phyloP scores from a whole-genome alignment of 2,888 invertebrate species.

The Smittia sp. region DNA sequence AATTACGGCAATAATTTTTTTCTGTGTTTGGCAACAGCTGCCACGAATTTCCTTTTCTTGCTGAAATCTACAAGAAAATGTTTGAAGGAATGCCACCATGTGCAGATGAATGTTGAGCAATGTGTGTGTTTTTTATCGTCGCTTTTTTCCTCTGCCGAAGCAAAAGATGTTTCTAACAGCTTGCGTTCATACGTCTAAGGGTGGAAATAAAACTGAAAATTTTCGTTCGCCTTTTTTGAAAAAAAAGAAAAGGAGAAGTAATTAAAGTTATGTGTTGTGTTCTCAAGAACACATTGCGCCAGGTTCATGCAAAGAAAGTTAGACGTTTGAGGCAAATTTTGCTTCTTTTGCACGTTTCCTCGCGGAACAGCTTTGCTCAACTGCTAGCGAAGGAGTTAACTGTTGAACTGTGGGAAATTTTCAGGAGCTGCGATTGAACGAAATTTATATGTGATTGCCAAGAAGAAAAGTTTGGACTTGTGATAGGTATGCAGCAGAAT shows the following conservation, averaged over 20 bases:
- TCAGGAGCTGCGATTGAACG: too few species aligned
- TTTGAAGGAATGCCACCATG: constrained; percentile 33
- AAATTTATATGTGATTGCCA: too few species aligned
- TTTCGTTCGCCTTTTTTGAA: neutral
- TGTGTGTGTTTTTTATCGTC: constrained; percentile 38
- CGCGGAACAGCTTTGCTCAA: neutral
- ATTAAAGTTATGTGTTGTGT: constrained; percentile 17
- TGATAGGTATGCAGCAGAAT: too few species aligned
- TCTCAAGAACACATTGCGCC: constrained; percentile 8
- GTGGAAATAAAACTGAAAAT: constrained; percentile 17
- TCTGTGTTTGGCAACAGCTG: constrained; percentile 30
- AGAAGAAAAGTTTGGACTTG: too few species aligned
- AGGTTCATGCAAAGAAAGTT: neutral
- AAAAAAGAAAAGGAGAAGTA: neutral
- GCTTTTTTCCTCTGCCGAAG: constrained; percentile 7
- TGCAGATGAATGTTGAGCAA: constrained; percentile 33
- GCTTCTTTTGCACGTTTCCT: neutral
- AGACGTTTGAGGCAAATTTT: neutral
- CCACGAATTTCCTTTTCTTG: constrained; percentile 30
- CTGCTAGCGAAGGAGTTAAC: too few species aligned
- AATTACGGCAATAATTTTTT: constrained; percentile 39
- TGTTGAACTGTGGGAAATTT: too few species aligned
- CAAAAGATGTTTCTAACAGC: constrained; percentile 31
- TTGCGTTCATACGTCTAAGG: constrained; percentile 24
- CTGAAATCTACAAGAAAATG: constrained; percentile 34